Evolutionary conservation across 2,113 vertebrate genomes (phyloP), one percentile per base, ranked within the genome.

Genomic region (Plecturocebus donacophilus): DNA sequence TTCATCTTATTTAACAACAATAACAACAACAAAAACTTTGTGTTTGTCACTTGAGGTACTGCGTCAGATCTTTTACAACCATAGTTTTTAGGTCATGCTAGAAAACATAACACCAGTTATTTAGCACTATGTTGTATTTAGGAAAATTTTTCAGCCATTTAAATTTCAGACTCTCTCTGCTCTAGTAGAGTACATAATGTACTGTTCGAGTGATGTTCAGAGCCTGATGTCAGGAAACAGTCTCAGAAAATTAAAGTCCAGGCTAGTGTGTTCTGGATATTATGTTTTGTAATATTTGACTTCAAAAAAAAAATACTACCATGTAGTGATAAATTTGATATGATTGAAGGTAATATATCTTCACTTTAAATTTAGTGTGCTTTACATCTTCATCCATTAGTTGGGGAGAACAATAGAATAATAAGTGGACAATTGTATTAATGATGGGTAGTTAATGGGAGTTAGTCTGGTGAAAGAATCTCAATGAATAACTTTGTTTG

Each of bases 231-330:
- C 64, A 42, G 83, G 54, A 96, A 97, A 90, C 32, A 87, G 54
- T 84, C 54, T 73, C 38, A 58, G 81, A 87, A 96, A 97, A 97
- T 81, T 87, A 91, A 94, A 97, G 93, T 82, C 40, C 83, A 75
- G 16, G 23, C n/a, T 35, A 1, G 27, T 68, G 32, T 94, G 32
- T 54, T 76, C 56, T 40, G 27, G 11, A 32, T 64, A 30, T 89
- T 87, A 17, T 12, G 47, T 32, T 91, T 73, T 95, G n/a, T 90
- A 66, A 35, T 77, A 92, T 93, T 88, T 87, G 52, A 56, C 38
- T 87, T 45, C 17, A 52, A 92, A 95, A 23, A 49, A 27, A 94
- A 71, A 95, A 75, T 5, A 85, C n/a, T 27, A 8, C n/a, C 32
- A 73, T 58, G 11, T 4, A 40, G 49, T 80, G 68, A 83, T 61